Base-by-base conservation (phyloP, 2,113 vertebrate genomes). In the Struthio camelus region DNA sequence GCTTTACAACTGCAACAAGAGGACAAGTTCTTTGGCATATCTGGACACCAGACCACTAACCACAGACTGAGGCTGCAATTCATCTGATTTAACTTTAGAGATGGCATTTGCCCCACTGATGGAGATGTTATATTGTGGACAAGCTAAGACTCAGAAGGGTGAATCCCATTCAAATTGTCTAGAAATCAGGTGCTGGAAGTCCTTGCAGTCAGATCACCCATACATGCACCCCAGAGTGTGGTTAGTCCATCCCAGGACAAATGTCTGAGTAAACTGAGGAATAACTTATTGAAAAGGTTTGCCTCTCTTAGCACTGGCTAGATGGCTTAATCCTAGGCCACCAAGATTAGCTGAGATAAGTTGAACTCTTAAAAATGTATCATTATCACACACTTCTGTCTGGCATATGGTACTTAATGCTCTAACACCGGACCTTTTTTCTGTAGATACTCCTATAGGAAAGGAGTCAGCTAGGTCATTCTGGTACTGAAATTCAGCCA, bases 401-500 rank as follows among this genome's bases (percentile, higher is more conserved):
- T 82, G 9, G 11, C 14, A 27, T 8, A 40, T 22, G 9, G 6
- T 0, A 0, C 5, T 62, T 24, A 11, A 3, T 11, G 13, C 44
- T 15, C 30, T n/a, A 5, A 38, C 77, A 30, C 80, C 27, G 38
- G 7, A 83, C 7, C 2, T 1, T 3, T 70, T 44, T 71, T 54
- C 15, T 12, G 24, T 14, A 70, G 53, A 30, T 53, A 70, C 28
- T 54, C 18, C 15, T 44, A 30, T 0, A 70, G 17, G 1, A 62
- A 44, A 88, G 2, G 9, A 65, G 59, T 1, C 42, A 85, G 2
- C 1, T 40, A 15, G 2, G 5, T 10, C 19, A 54, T 69, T 65
- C 17, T 23, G 17, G 11, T 16, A 32, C 36, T 76, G 71, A 79
- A 93, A 69, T 9, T 87, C 25, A 87, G 7, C 1, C 16, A 69